Evolutionary conservation across 2,797 vertebrate species (phyloP), one percentile per base, ranked within the genome.

Genomic region (Streptopelia turtur): DNA sequence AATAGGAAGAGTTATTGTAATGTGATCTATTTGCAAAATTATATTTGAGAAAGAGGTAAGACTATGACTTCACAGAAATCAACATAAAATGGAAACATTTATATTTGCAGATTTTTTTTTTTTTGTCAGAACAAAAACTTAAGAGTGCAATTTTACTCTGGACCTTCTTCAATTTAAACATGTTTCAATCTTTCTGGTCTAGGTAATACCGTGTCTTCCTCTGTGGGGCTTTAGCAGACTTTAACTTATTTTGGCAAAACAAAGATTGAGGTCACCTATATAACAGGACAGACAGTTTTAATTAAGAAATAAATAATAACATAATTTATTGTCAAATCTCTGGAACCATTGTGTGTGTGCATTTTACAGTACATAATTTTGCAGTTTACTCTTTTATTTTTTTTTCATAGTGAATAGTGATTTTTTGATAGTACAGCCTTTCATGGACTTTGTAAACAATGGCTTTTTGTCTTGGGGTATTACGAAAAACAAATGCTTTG

Each of bases 391-490:
- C 41, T 43, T 72, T 10, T 31, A 5, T 37, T 37, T n/a, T 89
- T 80, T 66, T 5, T 9, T 1, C 7, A 15, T 17, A 16, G 5
- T 31, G 4, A 64, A 61, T 22, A 39, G 12, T 33, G 23, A 27
- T 72, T 78, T 88, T 88, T 55, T 6, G 52, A 5, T n/a, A 41
- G 16, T 61, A 25, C 27, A 77, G 5, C 5, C 33, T 78, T 76
- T 52, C 13, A 49, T 3, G 60, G 16, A 5, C 14, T 63, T 93
- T 75, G 9, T 6, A 77, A 74, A 52, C 30, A 1, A 18, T 72
- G 4, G 2, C 2, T 20, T 74, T 37, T 63, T 30, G 3, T 30
- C 13, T 17, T n/a, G 3, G 5, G 1, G 0, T 30, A 14, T 28
- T 37, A 77, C 6, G 7, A 71, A 92, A 68, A 49, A 4, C 2